phyloP scores from a whole-genome alignment of 2,797 vertebrate species.

The Hoplostethus mediterraneus region DNA sequence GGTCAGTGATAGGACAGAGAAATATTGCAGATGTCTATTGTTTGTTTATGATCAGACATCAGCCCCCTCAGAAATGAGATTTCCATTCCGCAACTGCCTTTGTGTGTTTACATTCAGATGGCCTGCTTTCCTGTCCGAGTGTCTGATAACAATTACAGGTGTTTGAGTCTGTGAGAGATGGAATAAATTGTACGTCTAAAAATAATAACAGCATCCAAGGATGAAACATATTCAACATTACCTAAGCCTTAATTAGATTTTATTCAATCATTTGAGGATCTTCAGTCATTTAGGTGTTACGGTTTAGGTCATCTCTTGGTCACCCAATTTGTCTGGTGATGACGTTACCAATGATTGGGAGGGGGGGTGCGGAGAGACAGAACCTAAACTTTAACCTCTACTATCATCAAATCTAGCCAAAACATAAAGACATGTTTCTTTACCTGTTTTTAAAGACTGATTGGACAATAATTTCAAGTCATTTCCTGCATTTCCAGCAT shows the following conservation, averaged over 20 bases:
- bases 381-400: neutral
- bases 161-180: constrained; percentile 65
- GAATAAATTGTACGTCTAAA: constrained; percentile 53
- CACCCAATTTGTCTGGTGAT: neutral
- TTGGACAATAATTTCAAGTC: neutral
- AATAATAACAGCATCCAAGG: constrained; percentile 30
- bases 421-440: too few relatives aligned
- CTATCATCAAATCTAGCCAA: neutral
- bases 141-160: constrained; percentile 84
- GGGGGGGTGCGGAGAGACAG: too few relatives aligned
- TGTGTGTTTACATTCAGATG: constrained; percentile 74
- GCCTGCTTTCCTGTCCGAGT: constrained; percentile 64
- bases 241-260: constrained; percentile 23
- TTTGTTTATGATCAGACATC: constrained; percentile 83
- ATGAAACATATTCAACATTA: constrained; percentile 3
- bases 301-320: neutral
- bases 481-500: constrained; percentile 9
- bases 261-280: constrained; percentile 19
- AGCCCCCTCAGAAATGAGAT: constrained; percentile 72
- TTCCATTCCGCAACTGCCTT: constrained; percentile 75
- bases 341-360: neutral
- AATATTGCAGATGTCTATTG: constrained; percentile 82
- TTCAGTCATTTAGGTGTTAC: neutral
- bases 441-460: neutral
- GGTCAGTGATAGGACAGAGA: constrained; percentile 78